Evolutionary conservation across 1,140 invertebrate species (phyloP), one percentile per base, ranked within the genome.

Genomic region (Zaprionus davidi): DNA sequence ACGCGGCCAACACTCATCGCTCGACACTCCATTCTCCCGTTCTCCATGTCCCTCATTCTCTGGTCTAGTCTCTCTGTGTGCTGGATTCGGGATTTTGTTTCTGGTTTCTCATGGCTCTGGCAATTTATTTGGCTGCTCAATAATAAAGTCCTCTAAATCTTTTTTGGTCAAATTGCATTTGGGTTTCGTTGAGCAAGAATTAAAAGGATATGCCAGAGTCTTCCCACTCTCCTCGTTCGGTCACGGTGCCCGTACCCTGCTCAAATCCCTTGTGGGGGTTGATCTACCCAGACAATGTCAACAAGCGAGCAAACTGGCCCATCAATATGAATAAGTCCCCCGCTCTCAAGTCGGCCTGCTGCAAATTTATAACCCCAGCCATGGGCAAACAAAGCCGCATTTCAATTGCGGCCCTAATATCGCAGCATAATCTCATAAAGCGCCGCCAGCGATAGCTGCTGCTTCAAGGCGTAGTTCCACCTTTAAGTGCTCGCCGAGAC

Each of bases 121-220:
- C 71, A 74, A 78, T 78, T 75, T 81, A 78, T 81, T 81, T 81
- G 71, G 58, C 53, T 74, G 65, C 79, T 78, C 77, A 81, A 78
- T 81, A 81, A 78, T 78, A 81, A 81, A 81, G 76, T 81, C 71
- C 78, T 75, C 71, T 75, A 75, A 80, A 80, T 80, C 76, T 81
- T 81, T 75, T 78, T 81, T 81, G 79, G 76, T 81, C 71, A 78
- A 81, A 81, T 81, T 78, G 67, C 76, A 81, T 81, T 81, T 81
- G 66, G 71, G 71, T 78, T 78, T 74, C 63, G 67, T 59, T 67
- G 26, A 65, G 78, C 46, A 70, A 66, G 64, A 71, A 80, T 80
- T 78, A 80, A 80, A 80, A 80, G 78, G 78, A 80, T 80, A 80
- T 70, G 59, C 64, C 24, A 22, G 20, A n/a, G 20, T 36, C 11